Percentiles rank a stretch among this genome's conserved stretches.
Conservation (phyloP, 2,797 vertebrate species). For the Melanotaenia nigrans region DNA sequence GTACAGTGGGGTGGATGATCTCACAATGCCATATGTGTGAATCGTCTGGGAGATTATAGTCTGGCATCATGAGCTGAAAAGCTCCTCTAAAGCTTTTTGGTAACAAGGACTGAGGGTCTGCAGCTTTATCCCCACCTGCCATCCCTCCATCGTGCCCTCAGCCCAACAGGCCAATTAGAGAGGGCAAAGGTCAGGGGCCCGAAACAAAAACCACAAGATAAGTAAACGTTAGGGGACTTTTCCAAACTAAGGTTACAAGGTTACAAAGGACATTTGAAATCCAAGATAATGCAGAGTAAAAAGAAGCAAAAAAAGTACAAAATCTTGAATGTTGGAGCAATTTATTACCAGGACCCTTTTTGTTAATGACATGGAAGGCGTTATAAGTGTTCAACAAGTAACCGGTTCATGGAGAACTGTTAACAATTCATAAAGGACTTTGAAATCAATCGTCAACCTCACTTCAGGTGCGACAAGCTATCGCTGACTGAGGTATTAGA, state of each 20-base stretch:
- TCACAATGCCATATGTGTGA: slow-evolving; percentile 74
- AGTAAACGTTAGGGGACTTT: background rate
- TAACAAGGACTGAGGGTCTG: slow-evolving; percentile 54
- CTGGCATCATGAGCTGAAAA: slow-evolving; percentile 66
- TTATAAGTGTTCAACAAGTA: slow-evolving; percentile 7
- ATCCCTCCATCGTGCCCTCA: slow-evolving; percentile 32
- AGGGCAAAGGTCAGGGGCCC: slow-evolving; percentile 37
- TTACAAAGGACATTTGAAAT: background rate
- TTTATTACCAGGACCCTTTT: slow-evolving; percentile 3
- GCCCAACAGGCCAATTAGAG: slow-evolving; percentile 44
- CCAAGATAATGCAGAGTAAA: background rate
- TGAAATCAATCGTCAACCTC: slow-evolving; percentile 1
- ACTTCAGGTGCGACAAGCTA: too few species aligned
- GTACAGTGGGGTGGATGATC: slow-evolving; percentile 57
- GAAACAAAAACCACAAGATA: slow-evolving; percentile 32
- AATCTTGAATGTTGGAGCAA: background rate
- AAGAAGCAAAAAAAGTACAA: background rate
- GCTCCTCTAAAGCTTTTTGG: slow-evolving; percentile 72
- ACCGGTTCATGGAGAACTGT: background rate
- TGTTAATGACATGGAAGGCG: background rate
- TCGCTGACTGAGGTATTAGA: background rate
- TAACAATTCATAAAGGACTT: background rate
- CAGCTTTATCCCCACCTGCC: slow-evolving; percentile 58
- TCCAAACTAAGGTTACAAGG: background rate
- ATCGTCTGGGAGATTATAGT: slow-evolving; percentile 79